Evolutionary conservation across 2,888 invertebrate genomes (phyloP).

Genomic region (Coelogynopora nodosa): DNA sequence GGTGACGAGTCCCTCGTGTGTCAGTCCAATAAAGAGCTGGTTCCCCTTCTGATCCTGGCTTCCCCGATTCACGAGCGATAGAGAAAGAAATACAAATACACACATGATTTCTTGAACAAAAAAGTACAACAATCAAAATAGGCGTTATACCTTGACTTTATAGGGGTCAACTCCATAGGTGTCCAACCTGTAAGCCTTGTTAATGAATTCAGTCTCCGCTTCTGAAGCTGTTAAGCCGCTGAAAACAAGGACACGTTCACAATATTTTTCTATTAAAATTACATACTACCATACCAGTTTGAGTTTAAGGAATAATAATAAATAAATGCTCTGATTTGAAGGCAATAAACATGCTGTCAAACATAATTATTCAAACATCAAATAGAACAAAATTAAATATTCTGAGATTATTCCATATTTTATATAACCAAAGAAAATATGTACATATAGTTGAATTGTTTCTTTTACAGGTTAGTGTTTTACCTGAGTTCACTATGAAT

Average conservation of each 20-base stretch:
- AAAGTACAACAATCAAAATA: not conserved
- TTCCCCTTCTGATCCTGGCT: slow-evolving; percentile 83
- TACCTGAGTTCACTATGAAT: slow-evolving; percentile 76
- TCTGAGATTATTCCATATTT: too few species aligned
- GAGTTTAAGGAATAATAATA: not conserved
- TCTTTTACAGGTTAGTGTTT: slow-evolving; percentile 47
- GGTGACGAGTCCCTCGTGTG: slow-evolving; percentile 87
- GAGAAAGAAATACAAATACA: too few species aligned
- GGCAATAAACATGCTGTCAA: too few species aligned
- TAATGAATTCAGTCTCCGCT: slow-evolving; percentile 83
- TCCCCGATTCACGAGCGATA: not conserved
- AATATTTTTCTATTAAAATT: too few species aligned
- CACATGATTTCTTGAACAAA: not conserved
- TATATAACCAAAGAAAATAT: too few species aligned
- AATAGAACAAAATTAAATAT: too few species aligned
- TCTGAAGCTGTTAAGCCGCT: slow-evolving; percentile 61
- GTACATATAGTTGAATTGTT: too few species aligned
- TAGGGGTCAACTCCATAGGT: slow-evolving; percentile 97
- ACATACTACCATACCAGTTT: too few species aligned
- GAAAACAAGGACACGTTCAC: not conserved
- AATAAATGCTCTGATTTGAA: too few species aligned
- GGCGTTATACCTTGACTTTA: slow-evolving; percentile 71
- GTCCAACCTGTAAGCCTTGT: slow-evolving; percentile 82
- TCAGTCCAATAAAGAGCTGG: slow-evolving; percentile 86
- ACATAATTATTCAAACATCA: not conserved